Evolutionary conservation across 2,113 vertebrate genomes (phyloP).

Genomic region (Myotis yumanensis): DNA sequence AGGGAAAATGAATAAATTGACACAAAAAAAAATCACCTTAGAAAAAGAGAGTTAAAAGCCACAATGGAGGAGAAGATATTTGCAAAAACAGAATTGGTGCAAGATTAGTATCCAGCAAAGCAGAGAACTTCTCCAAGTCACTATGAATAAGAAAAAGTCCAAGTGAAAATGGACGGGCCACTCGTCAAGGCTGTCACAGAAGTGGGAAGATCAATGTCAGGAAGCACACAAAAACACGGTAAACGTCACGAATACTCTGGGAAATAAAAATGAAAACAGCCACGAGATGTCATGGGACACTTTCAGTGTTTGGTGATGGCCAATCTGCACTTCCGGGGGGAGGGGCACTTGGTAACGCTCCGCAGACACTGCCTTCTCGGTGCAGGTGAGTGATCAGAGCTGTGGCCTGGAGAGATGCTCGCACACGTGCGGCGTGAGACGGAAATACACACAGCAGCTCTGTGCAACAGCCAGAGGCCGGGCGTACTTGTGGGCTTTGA

Average conservation of each 20-base stretch:
- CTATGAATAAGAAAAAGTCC: not conserved
- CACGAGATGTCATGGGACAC: not conserved
- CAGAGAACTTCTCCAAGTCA: not conserved
- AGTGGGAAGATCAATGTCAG: not conserved
- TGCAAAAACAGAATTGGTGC: not conserved
- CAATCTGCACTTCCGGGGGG: not conserved
- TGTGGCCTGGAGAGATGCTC: not conserved
- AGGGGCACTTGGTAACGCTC: not conserved
- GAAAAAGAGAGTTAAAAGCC: not conserved
- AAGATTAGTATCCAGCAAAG: not conserved
- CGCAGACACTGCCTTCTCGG: not conserved
- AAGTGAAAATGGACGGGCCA: not conserved
- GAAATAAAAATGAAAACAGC: not conserved
- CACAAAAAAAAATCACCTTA: not conserved
- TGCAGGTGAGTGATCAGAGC: not conserved
- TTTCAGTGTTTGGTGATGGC: not conserved
- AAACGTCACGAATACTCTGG: not conserved
- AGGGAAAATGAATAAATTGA: conserved; percentile 12
- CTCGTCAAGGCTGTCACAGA: not conserved
- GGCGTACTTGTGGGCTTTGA: not conserved
- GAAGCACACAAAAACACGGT: not conserved
- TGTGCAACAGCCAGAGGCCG: not conserved
- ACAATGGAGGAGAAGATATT: not conserved
- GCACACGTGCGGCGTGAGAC: too few relatives aligned
- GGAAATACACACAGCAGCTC: too few relatives aligned